Evolutionary conservation across 2,113 vertebrate genomes (phyloP), one percentile per base, ranked within the genome.

Genomic region (Gambusia affinis): DNA sequence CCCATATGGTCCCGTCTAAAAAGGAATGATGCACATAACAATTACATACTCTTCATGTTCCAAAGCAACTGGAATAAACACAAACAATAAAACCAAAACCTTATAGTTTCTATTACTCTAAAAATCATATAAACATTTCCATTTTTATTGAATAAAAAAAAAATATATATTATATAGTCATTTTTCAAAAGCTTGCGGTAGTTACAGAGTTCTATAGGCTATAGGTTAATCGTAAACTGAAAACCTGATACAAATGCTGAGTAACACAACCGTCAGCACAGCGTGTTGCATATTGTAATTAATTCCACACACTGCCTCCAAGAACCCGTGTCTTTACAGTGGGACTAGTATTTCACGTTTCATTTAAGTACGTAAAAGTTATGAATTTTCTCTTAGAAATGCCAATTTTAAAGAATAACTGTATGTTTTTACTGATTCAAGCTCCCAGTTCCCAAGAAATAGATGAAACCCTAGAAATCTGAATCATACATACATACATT

Each of bases 1-100:
- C 57, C 63, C 82, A 76, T 76, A 82, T 81, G 74, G 30, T 75
- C 61, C 60, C 28, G 17, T 64, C 10, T 77, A 80, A 70, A 75
- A 51, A 60, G 17, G 4, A 19, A 47, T 19, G 14, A 77, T 35
- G 65, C 42, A 80, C 12, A 63, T 12, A 30, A 51, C n/a, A 8
- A 60, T 29, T 28, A 31, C 35, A 72, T 44, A 27, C 24, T 27
- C 3, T 44, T 54, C 54, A 29, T 54, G 11, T 54, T 22, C 44
- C 42, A 24, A 24, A 33, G 35, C 24, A 57, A 22, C 24, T n/a
- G 51, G 51, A 57, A 19, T 11, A n/a, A 57, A 57, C 22, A 57
- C 22, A 57, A 57, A 42, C 39, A 15, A 15, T 42, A 42, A 42
- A 54, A 54, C 47, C 19, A 54, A 22, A 54, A 57, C 19, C 19